A percentile compares a stretch with the other conserved stretches of the same genome.
phyloP scores from a whole-genome alignment of 2,797 vertebrate genomes.

The Lagorchestes hirsutus region DNA sequence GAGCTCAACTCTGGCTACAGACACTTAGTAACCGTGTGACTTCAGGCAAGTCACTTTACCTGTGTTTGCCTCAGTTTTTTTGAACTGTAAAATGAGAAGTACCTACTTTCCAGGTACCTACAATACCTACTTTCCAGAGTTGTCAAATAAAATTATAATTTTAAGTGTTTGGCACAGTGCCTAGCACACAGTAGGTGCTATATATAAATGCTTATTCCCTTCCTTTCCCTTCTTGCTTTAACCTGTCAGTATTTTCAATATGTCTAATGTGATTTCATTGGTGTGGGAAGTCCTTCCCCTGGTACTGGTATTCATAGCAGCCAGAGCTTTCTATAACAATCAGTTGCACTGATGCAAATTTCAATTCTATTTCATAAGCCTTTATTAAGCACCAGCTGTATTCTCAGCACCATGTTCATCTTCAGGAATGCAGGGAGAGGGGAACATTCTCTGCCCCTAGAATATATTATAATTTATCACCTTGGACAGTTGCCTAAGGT shows the following conservation, averaged over 20 bases:
- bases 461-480: not conserved
- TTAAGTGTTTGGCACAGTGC: not conserved
- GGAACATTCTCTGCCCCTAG: not conserved
- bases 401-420: not conserved
- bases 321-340: not conserved
- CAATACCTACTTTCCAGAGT: not conserved
- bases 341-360: not conserved
- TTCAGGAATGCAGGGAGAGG: not conserved
- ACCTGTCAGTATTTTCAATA: not conserved
- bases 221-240: not conserved
- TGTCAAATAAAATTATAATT: not conserved
- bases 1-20: not conserved
- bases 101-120: not conserved
- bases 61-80: not conserved
- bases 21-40: not conserved
- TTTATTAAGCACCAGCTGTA: not conserved
- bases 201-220: not conserved
- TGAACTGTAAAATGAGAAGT: not conserved
- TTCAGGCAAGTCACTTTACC: not conserved
- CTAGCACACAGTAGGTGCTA: not conserved
- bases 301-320: not conserved
- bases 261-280: not conserved
- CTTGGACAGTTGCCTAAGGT: not conserved
- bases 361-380: not conserved
- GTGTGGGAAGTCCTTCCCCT: not conserved